Percentiles rank a stretch among this genome's conserved stretches.
phyloP scores from a whole-genome alignment of 2,888 invertebrate species.

The Clostera curtula region DNA sequence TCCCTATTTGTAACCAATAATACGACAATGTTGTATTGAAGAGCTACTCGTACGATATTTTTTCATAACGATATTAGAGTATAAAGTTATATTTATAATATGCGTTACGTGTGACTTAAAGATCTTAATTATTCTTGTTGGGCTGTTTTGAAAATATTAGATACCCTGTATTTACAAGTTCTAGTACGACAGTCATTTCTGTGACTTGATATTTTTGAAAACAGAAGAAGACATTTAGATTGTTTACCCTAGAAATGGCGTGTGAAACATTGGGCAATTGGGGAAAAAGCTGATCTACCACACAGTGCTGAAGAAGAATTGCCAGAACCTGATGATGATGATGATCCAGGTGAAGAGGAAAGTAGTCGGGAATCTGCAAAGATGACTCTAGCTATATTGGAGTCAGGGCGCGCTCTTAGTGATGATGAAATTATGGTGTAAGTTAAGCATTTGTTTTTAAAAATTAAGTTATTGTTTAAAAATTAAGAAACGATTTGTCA shows the following conservation, averaged over 20 bases:
- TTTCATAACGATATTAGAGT: no score
- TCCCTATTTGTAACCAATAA: no score
- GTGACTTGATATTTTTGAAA: constrained; percentile 1
- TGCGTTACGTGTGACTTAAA: no score
- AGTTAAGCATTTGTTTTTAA: no score
- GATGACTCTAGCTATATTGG: constrained; percentile 40
- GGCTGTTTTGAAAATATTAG: no score
- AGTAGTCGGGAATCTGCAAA: constrained; percentile 35
- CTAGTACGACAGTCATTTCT: no score
- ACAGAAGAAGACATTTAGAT: background rate
- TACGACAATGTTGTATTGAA: no score
- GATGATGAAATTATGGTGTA: constrained; percentile 54
- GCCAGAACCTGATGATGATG: constrained; percentile 31
- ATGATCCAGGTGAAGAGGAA: constrained; percentile 45
- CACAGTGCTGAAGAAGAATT: constrained; percentile 40
- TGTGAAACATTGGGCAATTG: constrained; percentile 46
- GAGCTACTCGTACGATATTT: no score
- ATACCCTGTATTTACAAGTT: background rate
- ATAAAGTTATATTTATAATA: no score
- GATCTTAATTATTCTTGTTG: no score
- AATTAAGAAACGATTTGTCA: no score
- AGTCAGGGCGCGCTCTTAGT: constrained; percentile 38
- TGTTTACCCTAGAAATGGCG: constrained; percentile 37
- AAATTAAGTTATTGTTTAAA: no score
- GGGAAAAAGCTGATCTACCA: constrained; percentile 41